phyloP scores from a whole-genome alignment of 2,888 invertebrate genomes.

The Hydrotaea diabolus region DNA sequence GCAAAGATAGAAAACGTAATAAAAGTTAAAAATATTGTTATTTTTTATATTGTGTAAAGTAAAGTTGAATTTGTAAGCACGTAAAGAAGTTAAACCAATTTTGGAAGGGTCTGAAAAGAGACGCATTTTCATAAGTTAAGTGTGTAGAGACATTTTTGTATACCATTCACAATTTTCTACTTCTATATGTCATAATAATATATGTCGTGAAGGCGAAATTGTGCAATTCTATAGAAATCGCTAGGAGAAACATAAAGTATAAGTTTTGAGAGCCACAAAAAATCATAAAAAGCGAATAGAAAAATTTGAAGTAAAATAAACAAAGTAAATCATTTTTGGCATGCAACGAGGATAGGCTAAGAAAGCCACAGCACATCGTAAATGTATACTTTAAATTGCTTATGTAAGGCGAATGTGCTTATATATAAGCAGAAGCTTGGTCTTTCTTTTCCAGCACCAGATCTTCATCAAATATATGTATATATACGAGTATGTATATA shows the following conservation, averaged over 20 bases:
- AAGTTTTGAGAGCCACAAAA: not conserved
- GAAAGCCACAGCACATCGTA: too few species aligned
- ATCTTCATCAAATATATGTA: too few species aligned
- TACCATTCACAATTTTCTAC: not conserved
- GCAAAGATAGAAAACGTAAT: slow-evolving; percentile 15
- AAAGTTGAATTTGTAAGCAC: too few species aligned
- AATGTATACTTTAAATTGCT: too few species aligned
- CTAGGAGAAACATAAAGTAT: not conserved
- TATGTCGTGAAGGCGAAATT: not conserved
- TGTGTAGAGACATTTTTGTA: not conserved
- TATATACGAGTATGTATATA: too few species aligned
- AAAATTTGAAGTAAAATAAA: not conserved
- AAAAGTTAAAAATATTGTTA: not conserved
- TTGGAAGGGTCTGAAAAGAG: not conserved
- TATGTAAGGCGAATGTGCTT: too few species aligned
- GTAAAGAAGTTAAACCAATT: too few species aligned
- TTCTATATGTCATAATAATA: not conserved
- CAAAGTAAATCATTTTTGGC: not conserved
- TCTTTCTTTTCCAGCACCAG: too few species aligned
- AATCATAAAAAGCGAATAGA: not conserved
- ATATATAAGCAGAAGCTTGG: too few species aligned
- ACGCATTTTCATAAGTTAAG: not conserved
- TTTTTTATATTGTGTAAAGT: not conserved
- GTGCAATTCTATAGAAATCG: slow-evolving; percentile 10
- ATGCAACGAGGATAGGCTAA: not conserved